A percentile compares a stretch with the other conserved stretches of the same genome.
phyloP scores from a whole-genome alignment of 2,797 vertebrate species.

The Sebastes wilsoni region DNA sequence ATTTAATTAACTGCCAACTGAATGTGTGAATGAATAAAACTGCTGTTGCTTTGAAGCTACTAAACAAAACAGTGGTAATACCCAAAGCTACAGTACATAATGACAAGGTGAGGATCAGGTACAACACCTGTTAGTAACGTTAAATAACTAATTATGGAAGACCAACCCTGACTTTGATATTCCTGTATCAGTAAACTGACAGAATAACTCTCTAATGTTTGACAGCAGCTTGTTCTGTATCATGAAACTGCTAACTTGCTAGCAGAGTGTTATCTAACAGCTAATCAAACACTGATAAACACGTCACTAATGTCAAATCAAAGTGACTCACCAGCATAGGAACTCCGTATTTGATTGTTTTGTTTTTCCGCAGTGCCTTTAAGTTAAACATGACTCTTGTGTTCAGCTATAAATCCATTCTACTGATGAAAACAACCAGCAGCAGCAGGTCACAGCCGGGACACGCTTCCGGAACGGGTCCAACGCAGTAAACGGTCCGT shows the following conservation, averaged over 20 bases:
- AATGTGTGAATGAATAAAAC: background rate
- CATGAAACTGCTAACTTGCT: background rate
- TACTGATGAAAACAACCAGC: background rate
- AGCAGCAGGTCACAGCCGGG: slow-evolving; percentile 19
- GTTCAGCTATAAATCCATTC: slow-evolving; percentile 5
- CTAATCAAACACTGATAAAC: background rate
- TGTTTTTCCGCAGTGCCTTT: slow-evolving; percentile 65
- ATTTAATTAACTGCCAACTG: background rate
- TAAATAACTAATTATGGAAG: background rate
- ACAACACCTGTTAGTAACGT: fast-evolving
- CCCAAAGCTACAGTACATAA: too few species aligned
- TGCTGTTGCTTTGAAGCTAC: background rate
- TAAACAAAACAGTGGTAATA: too few species aligned
- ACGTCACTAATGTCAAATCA: fast-evolving
- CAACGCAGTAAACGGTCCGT: slow-evolving; percentile 31
- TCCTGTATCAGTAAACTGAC: fast-evolving
- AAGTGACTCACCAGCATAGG: slow-evolving; percentile 80
- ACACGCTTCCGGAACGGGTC: slow-evolving; percentile 21
- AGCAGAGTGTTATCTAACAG: background rate
- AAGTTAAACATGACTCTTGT: slow-evolving; percentile 64
- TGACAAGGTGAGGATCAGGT: too few species aligned
- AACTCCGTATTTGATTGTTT: slow-evolving; percentile 76
- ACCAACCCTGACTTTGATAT: background rate
- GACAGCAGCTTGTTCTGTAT: background rate
- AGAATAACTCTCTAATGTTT: background rate